Evolutionary conservation across 2,888 invertebrate species (phyloP).

Genomic region (Iselma pallidipennis): DNA sequence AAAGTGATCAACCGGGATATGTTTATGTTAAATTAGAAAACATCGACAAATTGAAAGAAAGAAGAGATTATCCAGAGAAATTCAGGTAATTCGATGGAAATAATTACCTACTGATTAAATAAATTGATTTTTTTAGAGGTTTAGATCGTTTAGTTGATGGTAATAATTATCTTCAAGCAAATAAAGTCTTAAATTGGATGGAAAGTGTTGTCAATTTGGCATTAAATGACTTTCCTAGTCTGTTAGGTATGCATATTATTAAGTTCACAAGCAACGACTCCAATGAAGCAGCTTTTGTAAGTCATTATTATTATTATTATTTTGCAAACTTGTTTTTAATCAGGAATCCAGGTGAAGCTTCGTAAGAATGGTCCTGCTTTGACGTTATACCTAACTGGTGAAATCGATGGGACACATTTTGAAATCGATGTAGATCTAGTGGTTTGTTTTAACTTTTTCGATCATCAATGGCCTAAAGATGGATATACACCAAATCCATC

Average conservation of each 20-base stretch:
- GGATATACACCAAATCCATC: slow-evolving; percentile 2
- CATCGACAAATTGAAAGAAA: slow-evolving; percentile 23
- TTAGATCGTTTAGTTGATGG: slow-evolving; percentile 46
- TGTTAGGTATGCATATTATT: background rate
- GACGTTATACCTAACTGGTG: slow-evolving; percentile 55
- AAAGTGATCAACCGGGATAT: slow-evolving; percentile 54
- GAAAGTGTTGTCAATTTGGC: slow-evolving; percentile 58
- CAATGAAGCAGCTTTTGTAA: slow-evolving; percentile 22
- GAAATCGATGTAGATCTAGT: slow-evolving; percentile 59
- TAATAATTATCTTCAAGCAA: slow-evolving; percentile 57
- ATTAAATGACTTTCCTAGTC: slow-evolving; percentile 46
- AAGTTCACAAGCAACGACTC: background rate
- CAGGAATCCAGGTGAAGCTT: slow-evolving; percentile 44
- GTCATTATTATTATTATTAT: slow-evolving; percentile 5
- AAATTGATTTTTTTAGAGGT: slow-evolving; percentile 22
- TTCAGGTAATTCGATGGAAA: slow-evolving; percentile 24
- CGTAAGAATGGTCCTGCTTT: slow-evolving; percentile 62
- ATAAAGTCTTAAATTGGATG: slow-evolving; percentile 60
- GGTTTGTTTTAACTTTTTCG: slow-evolving; percentile 57
- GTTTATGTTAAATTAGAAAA: slow-evolving; percentile 55
- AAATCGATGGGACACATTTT: slow-evolving; percentile 37
- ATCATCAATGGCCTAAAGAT: slow-evolving; percentile 46
- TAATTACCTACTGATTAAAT: background rate
- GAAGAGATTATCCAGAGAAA: slow-evolving; percentile 17
- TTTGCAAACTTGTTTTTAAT: slow-evolving; percentile 24